Percentiles rank a stretch among this genome's conserved stretches.
phyloP scores from a whole-genome alignment of 1,140 invertebrate species.

The Cydia fagiglandana region DNA sequence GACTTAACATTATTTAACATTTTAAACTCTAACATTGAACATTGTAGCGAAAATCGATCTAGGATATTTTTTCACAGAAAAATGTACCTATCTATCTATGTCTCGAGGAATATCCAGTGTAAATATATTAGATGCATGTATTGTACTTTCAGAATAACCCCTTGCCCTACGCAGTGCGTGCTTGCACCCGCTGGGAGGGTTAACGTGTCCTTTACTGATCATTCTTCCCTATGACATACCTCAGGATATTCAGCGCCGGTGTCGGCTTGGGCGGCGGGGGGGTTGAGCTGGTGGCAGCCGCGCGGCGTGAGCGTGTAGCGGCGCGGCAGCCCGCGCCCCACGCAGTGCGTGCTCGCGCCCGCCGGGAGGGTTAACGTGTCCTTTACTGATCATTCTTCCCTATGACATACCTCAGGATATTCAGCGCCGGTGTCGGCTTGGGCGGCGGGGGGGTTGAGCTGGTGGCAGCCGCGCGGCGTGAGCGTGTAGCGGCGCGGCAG shows the following conservation, averaged over 20 bases:
- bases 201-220: constrained; percentile 43
- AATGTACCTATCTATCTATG: too few species aligned
- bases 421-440: constrained; percentile 51
- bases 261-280: constrained; percentile 75
- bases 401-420: constrained; percentile 41
- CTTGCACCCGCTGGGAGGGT: constrained; percentile 49
- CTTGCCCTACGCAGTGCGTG: constrained; percentile 81
- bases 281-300: constrained; percentile 88
- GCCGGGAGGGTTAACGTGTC: constrained; percentile 49
- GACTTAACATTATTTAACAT: too few species aligned
- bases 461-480: constrained; percentile 90
- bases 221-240: constrained; percentile 35
- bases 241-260: constrained; percentile 40
- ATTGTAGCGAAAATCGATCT: too few species aligned
- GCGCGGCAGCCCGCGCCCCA: constrained; percentile 82
- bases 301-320: constrained; percentile 87
- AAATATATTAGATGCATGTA: too few species aligned
- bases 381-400: constrained; percentile 32
- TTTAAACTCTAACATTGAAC: too few species aligned
- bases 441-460: constrained; percentile 80
- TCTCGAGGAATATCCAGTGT: too few species aligned
- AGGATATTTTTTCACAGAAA: too few species aligned
- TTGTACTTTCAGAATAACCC: too few species aligned
- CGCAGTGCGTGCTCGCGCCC: constrained; percentile 77
- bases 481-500: constrained; percentile 86